A percentile compares a stretch with the other conserved stretches of the same genome.
Evolutionary conservation across 2,797 vertebrate genomes (phyloP).

Genomic region (Trachops cirrhosus): DNA sequence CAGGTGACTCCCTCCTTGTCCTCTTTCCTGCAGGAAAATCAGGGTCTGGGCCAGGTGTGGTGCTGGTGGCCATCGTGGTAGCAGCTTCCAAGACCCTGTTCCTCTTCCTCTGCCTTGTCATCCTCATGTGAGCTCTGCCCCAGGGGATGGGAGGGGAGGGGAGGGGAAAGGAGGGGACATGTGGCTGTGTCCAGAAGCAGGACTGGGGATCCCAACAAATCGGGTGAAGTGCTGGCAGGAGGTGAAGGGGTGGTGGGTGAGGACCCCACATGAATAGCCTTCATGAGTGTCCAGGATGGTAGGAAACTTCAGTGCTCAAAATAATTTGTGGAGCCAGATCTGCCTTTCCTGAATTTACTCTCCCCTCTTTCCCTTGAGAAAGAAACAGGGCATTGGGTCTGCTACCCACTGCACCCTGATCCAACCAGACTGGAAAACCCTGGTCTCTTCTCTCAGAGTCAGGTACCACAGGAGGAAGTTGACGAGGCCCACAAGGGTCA

Average conservation of each 20-base stretch:
- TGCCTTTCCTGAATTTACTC: too few relatives aligned
- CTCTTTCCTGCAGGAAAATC: not conserved
- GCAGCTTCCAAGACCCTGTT: not conserved
- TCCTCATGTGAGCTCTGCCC: slow-evolving; percentile 5
- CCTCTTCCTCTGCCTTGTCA: not conserved
- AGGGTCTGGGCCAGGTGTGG: rapidly evolving
- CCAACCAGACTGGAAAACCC: not conserved
- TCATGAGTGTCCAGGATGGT: rapidly evolving
- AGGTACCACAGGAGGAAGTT: not conserved
- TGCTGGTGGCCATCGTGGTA: not conserved
- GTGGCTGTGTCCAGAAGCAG: not conserved
- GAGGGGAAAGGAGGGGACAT: rapidly evolving
- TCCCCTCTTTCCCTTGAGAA: not conserved
- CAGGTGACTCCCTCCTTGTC: not conserved
- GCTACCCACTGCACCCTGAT: too few relatives aligned
- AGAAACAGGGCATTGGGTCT: not conserved
- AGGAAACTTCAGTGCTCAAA: rapidly evolving
- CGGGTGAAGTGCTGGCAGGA: rapidly evolving
- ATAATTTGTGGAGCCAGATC: not conserved
- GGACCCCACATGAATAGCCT: not conserved
- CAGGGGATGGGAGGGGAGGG: too few relatives aligned
- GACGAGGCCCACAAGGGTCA: rapidly evolving
- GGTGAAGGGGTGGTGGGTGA: not conserved
- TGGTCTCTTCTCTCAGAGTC: not conserved
- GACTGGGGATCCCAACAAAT: not conserved